phyloP scores from a whole-genome alignment of 2,888 invertebrate genomes.

The Stenoptilia bipunctidactyla region DNA sequence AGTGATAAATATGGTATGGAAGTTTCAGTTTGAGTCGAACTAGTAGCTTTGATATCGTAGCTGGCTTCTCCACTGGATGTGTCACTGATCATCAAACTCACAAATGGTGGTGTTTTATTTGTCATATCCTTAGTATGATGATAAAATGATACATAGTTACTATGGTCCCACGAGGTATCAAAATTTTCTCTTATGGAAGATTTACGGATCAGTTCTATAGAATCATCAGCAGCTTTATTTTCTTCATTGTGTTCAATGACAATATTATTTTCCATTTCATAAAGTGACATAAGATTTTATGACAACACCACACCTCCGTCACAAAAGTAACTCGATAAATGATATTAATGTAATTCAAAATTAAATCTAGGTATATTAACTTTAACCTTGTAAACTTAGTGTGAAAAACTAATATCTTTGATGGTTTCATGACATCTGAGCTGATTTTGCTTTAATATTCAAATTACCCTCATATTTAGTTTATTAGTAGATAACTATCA shows the following conservation, averaged over 20 bases:
- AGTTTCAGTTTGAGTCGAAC: conserved; percentile 41
- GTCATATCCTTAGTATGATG: conserved; percentile 27
- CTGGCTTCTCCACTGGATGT: conserved; percentile 17
- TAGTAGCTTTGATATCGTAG: conserved; percentile 22
- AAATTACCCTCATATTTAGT: no score
- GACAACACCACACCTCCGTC: no score
- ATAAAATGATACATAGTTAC: conserved; percentile 26
- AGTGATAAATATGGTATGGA: conserved; percentile 24
- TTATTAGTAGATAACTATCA: no score
- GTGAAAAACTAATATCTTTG: no score
- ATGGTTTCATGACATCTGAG: no score
- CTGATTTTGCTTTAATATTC: no score
- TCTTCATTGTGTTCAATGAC: background rate
- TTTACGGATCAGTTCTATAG: conserved; percentile 49
- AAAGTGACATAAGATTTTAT: conserved; percentile 1
- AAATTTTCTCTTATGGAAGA: conserved; percentile 27
- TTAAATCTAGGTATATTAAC: no score
- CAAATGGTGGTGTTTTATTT: conserved; percentile 40
- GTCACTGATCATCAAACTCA: conserved; percentile 38
- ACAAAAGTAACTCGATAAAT: no score
- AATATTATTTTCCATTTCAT: background rate
- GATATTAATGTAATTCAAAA: no score
- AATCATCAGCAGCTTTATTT: conserved; percentile 20
- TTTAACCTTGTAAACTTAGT: no score
- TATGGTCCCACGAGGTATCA: conserved; percentile 47